Percentiles rank a stretch among this genome's conserved stretches.
Conservation (phyloP, 2,888 invertebrate species). For the Orthosia incerta region DNA sequence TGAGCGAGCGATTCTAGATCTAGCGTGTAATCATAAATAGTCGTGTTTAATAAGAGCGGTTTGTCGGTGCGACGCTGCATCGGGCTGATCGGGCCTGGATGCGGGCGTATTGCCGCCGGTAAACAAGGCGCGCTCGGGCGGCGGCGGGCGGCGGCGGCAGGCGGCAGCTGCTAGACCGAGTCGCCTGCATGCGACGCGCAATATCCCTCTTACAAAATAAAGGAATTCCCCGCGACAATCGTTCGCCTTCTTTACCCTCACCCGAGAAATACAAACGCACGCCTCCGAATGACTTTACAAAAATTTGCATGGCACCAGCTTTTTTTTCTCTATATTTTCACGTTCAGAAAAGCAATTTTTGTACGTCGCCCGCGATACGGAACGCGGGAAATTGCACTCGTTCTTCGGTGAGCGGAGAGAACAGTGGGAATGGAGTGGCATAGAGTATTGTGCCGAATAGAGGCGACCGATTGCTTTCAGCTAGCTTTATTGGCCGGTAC, state of each 20-base stretch:
- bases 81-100: conserved; percentile 70
- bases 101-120: conserved; percentile 82
- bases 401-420: conserved; percentile 81
- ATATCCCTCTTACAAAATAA: conserved; percentile 90
- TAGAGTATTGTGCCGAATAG: conserved; percentile 81
- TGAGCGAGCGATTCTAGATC: conserved; percentile 43
- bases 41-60: conserved; percentile 79
- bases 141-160: conserved; percentile 78
- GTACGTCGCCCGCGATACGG: conserved; percentile 88
- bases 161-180: conserved; percentile 80
- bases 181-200: conserved; percentile 89
- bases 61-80: conserved; percentile 74
- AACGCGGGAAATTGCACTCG: conserved; percentile 89
- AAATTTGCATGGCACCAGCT: conserved; percentile 88
- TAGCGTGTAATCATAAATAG: conserved; percentile 64
- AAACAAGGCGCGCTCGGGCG: conserved; percentile 83
- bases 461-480: conserved; percentile 84
- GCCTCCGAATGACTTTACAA: conserved; percentile 90
- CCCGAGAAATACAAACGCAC: conserved; percentile 90
- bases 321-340: conserved; percentile 87
- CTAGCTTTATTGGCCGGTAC: conserved; percentile 81
- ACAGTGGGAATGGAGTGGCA: conserved; percentile 85
- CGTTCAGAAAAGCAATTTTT: conserved; percentile 90
- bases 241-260: conserved; percentile 87
- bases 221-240: conserved; percentile 89